Percentiles rank a stretch among this genome's conserved stretches.
phyloP scores from a whole-genome alignment of 2,797 vertebrate genomes.

The Morus bassanus region DNA sequence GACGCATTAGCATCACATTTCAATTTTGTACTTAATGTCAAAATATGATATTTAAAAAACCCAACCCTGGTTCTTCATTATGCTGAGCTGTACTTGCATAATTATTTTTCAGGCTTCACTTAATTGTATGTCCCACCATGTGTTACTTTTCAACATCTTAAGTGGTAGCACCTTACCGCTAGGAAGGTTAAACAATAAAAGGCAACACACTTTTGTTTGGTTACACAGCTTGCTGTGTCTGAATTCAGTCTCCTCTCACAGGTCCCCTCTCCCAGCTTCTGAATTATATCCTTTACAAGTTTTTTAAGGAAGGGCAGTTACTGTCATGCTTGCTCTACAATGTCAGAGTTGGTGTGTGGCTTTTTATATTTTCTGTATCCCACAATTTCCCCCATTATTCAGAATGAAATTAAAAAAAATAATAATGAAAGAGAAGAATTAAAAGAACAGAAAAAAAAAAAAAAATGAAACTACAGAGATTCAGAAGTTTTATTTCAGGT shows the following conservation, averaged over 20 bases:
- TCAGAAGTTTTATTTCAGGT: not conserved
- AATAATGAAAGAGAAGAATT: not conserved
- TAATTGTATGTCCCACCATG: constrained; percentile 34
- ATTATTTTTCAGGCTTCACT: constrained; percentile 31
- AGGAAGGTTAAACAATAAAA: constrained; percentile 35
- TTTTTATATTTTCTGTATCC: not conserved
- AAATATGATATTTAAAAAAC: not conserved
- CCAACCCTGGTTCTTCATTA: not conserved
- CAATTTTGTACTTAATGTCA: constrained; percentile 13
- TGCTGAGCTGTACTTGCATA: constrained; percentile 8
- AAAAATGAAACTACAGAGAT: not conserved
- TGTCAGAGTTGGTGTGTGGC: not conserved
- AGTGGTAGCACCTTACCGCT: not conserved
- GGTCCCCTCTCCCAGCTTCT: not conserved
- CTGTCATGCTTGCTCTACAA: not conserved
- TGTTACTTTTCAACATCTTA: not conserved
- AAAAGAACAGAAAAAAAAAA: not conserved
- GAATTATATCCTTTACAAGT: not conserved
- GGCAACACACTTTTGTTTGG: not conserved
- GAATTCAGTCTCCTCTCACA: not conserved
- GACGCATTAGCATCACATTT: not conserved
- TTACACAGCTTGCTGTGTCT: not conserved
- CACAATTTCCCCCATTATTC: not conserved
- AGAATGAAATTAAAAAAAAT: not conserved
- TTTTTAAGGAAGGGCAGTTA: not conserved